phyloP scores from a whole-genome alignment of 2,797 vertebrate genomes.

The Tadarida brasiliensis region DNA sequence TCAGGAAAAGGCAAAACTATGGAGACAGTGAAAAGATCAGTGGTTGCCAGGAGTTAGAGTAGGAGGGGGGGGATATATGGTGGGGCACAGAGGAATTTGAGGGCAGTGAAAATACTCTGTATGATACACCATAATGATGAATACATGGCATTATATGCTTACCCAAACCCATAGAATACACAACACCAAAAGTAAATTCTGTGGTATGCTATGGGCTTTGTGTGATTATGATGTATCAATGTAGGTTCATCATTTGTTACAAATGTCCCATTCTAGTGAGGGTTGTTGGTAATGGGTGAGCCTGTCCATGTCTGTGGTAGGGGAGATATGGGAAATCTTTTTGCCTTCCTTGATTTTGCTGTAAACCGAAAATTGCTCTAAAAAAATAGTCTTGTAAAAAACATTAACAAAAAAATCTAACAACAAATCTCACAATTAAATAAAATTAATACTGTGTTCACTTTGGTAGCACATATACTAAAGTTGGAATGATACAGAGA shows the following conservation, averaged over 20 bases:
- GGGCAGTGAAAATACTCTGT: neutral
- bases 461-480: neutral
- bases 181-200: neutral
- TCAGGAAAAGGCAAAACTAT: neutral
- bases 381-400: neutral
- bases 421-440: neutral
- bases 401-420: neutral
- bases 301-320: neutral
- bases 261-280: neutral
- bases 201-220: neutral
- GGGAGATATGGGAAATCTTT: neutral
- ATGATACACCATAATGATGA: fast-evolving
- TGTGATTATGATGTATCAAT: neutral
- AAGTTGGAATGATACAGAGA: neutral
- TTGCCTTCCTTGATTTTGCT: neutral
- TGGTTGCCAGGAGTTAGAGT: neutral
- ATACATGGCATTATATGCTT: fast-evolving
- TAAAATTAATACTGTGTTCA: neutral
- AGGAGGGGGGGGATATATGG: neutral
- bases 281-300: neutral
- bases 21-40: neutral
- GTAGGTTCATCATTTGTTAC: neutral
- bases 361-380: neutral
- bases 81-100: neutral
- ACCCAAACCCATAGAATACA: neutral